Evolutionary conservation across 2,113 vertebrate species (phyloP).

Genomic region (Polypterus senegalus): DNA sequence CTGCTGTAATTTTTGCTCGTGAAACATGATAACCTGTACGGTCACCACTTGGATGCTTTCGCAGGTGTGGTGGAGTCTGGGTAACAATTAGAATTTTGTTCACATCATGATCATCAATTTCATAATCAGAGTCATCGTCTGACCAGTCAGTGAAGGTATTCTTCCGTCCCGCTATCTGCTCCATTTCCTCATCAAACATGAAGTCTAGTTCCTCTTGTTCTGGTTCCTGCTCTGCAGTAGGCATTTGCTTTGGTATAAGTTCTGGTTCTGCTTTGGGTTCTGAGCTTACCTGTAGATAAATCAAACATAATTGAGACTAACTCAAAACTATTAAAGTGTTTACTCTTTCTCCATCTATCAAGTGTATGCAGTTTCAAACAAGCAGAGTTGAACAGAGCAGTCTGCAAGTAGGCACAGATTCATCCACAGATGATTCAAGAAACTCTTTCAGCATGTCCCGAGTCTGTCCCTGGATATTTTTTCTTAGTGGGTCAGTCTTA

Average conservation of each 20-base stretch:
- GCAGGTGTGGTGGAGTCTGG: slow-evolving; percentile 50
- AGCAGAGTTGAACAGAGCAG: too few relatives aligned
- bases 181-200: slow-evolving; percentile 59
- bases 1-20: slow-evolving; percentile 45
- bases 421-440: too few relatives aligned
- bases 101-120: slow-evolving; percentile 57
- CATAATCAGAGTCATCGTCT: slow-evolving; percentile 56
- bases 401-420: neutral
- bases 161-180: slow-evolving; percentile 39
- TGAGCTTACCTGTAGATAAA: slow-evolving; percentile 39
- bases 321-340: too few relatives aligned
- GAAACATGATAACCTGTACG: slow-evolving; percentile 31
- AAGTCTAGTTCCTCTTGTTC: slow-evolving; percentile 83
- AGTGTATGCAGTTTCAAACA: too few relatives aligned
- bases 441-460: too few relatives aligned
- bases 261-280: slow-evolving; percentile 24
- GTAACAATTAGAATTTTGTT: slow-evolving; percentile 63
- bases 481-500: too few relatives aligned
- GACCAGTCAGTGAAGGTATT: slow-evolving; percentile 50
- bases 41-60: slow-evolving; percentile 43
- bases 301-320: too few relatives aligned
- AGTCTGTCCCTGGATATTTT: too few relatives aligned
- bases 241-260: slow-evolving; percentile 25
- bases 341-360: too few relatives aligned
- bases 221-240: slow-evolving; percentile 26